Conservation (phyloP, 1,140 invertebrate species). For the Ips nitidus region DNA sequence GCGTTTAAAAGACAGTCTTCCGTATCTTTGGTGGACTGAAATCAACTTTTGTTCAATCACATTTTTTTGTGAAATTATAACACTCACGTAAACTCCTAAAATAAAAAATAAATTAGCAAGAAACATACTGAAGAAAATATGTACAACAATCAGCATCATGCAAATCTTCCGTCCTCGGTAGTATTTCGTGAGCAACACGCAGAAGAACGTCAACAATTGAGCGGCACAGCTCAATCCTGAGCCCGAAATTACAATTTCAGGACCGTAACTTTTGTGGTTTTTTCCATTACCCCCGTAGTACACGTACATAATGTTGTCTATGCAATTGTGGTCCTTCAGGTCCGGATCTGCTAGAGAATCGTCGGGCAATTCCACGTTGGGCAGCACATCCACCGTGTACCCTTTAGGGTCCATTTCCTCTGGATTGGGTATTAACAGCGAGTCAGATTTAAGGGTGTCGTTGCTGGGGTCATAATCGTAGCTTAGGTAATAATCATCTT, state of each 20-base stretch:
- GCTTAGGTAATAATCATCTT: conserved; percentile 36
- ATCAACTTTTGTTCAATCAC: conserved; percentile 1
- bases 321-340: conserved; percentile 57
- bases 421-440: conserved; percentile 48
- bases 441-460: conserved; percentile 42
- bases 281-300: conserved; percentile 56
- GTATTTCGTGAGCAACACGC: conserved; percentile 49
- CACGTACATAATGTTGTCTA: conserved; percentile 61
- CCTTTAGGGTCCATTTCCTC: conserved; percentile 43
- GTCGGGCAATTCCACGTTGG: conserved; percentile 49
- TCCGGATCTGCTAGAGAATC: conserved; percentile 51
- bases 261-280: conserved; percentile 47
- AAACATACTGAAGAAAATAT: conserved; percentile 49
- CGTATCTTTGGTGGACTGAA: conserved; percentile 61
- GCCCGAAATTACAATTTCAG: conserved; percentile 51
- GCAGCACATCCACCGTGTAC: conserved; percentile 46
- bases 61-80: conserved; percentile 9
- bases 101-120: conserved; percentile 55
- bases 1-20: conserved; percentile 65
- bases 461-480: conserved; percentile 50
- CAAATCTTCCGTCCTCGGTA: conserved; percentile 43
- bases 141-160: conserved; percentile 48
- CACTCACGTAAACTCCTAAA: conserved; percentile 56
- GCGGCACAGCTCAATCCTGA: conserved; percentile 50
- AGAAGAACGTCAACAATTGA: conserved; percentile 50